Evolutionary conservation across 1,140 invertebrate species (phyloP), one percentile per base, ranked within the genome.

Genomic region (Ceratosolen fusciceps): DNA sequence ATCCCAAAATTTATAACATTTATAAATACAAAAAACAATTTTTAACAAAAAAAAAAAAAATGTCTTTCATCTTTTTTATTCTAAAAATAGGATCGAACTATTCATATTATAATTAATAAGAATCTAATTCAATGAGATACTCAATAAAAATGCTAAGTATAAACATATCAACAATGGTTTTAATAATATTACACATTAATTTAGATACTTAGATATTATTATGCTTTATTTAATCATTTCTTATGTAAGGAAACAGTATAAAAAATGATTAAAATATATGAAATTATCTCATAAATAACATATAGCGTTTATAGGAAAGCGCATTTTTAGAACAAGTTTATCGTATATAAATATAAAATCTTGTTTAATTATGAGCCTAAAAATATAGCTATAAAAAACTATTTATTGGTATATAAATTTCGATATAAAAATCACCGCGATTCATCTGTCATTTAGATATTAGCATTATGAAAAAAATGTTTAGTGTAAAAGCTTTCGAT

Each of bases 221-320:
- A 65, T 52, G n/a, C 24, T 80, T 80, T 58, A 80, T 74, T 80
- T 54, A 43, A 74, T 19, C 39, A 49, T 34, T 58, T 60, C 19
- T 49, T 58, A 34, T 58, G 67, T 29, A 80, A 74, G 21, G 74
- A 49, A 73, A 43, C 52, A 72, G 73, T 79, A 62, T 65, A 72
- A 47, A 79, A 74, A 74, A 68, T 67, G 43, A 79, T 67, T 74
- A 67, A 78, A 72, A 19, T 65, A 52, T 52, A 60, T 26, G 21
- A 26, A 52, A 49, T 26, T 5, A 43, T 52, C 19, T 72, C 7
- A 62, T 52, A 72, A 52, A 78, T 72, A 72, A 60, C 19, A 39
- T 68, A 54, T 9, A 56, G 39, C 29, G 4, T 29, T 39, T 37
- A 70, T 39, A 77, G 21, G 37, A 70, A 68, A 29, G n/a, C 24